Percentiles rank a stretch among this genome's conserved stretches.
These are phyloP conservation scores for Lypha dubia DNA, from an alignment of 2,888 invertebrate species.

Conservation along the genomic window DNA sequence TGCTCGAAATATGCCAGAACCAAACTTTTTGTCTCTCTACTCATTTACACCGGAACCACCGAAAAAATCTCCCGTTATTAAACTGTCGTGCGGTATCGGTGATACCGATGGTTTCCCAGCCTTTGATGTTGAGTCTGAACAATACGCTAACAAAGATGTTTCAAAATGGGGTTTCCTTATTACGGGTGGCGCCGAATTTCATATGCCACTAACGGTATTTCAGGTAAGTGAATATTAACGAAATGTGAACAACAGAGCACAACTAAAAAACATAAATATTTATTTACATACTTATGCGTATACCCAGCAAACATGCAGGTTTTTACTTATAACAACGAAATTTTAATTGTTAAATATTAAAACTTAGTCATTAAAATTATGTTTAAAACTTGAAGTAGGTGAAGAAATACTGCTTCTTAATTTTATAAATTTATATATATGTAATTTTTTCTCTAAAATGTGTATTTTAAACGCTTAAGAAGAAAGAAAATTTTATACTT, in stretches of 20 bases:
- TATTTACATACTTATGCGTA: background rate
- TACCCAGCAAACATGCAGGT: background rate
- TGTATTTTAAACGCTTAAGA: too few relatives aligned
- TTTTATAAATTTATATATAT: too few relatives aligned
- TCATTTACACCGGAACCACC: constrained; percentile 78
- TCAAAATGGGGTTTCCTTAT: constrained; percentile 83
- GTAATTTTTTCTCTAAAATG: too few relatives aligned
- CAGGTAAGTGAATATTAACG: constrained; percentile 78
- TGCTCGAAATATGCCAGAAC: constrained; percentile 79
- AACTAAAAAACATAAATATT: background rate
- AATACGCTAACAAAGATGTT: constrained; percentile 81
- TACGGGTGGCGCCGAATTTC: constrained; percentile 83
- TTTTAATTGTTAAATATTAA: background rate
- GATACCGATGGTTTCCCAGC: constrained; percentile 83
- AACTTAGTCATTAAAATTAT: too few relatives aligned
- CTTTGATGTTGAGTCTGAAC: constrained; percentile 82
- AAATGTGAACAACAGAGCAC: background rate
- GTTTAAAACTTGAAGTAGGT: too few relatives aligned
- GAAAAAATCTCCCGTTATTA: constrained; percentile 80
- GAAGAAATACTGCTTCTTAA: too few relatives aligned
- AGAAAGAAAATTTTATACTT: too few relatives aligned
- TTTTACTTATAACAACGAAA: background rate
- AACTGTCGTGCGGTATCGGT: constrained; percentile 82
- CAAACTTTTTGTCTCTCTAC: constrained; percentile 74
- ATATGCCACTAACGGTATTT: constrained; percentile 84